These are phyloP conservation scores for Calidris pygmaea DNA, from an alignment of 2,113 vertebrate genomes.

Conservation along the genomic window DNA sequence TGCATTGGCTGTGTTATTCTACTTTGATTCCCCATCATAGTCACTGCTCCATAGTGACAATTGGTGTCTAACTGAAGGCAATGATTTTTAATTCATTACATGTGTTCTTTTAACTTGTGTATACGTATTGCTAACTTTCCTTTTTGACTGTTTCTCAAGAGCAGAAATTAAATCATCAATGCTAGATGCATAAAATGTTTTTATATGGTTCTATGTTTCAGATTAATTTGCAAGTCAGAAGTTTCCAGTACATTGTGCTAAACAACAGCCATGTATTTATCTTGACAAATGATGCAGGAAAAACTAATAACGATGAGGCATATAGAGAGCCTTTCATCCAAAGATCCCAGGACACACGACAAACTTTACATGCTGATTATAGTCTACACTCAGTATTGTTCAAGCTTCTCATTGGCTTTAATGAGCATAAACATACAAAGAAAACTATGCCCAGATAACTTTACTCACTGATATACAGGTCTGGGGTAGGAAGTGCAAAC, in stretches of 20 bases:
- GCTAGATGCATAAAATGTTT: conserved; percentile 55
- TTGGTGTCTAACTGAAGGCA: neutral
- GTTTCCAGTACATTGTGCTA: conserved; percentile 42
- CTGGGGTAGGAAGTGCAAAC: neutral
- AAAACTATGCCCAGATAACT: neutral
- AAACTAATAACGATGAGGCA: conserved; percentile 53
- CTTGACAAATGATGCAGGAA: conserved; percentile 64
- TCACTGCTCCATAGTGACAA: neutral
- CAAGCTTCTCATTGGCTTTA: conserved; percentile 15
- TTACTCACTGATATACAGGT: neutral
- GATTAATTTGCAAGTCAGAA: conserved; percentile 64
- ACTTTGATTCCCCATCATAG: conserved; percentile 9
- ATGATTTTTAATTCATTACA: conserved; percentile 34
- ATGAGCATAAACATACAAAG: neutral
- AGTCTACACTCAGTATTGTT: neutral
- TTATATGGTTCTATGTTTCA: conserved; percentile 52
- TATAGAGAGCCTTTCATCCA: conserved; percentile 46
- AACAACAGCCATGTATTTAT: conserved; percentile 59
- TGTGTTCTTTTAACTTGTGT: conserved; percentile 28
- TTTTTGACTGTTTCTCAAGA: conserved; percentile 24
- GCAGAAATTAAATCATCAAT: conserved; percentile 62
- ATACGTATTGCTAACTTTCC: conserved; percentile 15
- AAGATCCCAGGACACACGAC: conserved; percentile 47
- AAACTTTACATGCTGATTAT: conserved; percentile 54
- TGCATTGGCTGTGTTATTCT: neutral